These are phyloP conservation scores for Ophion slaviceki DNA, from an alignment of 2,888 invertebrate species.

Conservation along the genomic window DNA sequence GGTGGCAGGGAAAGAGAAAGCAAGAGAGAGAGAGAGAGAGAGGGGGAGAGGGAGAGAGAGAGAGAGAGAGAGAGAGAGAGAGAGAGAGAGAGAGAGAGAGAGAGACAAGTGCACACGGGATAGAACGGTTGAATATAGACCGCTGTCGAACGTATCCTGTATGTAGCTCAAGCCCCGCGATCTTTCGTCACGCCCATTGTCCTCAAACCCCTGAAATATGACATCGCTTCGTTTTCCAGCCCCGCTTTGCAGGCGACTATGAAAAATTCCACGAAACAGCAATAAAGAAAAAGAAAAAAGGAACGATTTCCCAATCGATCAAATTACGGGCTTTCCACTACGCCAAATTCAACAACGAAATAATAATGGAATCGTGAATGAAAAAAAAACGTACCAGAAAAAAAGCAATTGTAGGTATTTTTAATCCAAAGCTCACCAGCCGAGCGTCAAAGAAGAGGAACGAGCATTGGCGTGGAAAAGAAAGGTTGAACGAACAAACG, in stretches of 20 bases:
- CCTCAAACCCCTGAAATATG: constrained; percentile 46
- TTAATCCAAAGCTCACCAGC: not conserved
- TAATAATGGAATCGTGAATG: not conserved
- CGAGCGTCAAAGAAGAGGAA: not conserved
- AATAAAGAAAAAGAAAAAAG: not conserved
- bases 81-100: constrained; percentile 31
- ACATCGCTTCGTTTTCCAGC: constrained; percentile 13
- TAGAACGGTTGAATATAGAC: constrained; percentile 10
- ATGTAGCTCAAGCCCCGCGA: constrained; percentile 35
- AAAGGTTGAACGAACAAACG: constrained; percentile 23
- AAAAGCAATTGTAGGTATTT: not conserved
- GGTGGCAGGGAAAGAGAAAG: constrained; percentile 52
- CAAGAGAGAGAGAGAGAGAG: constrained; percentile 20
- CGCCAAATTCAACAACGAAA: not conserved
- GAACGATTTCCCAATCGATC: constrained; percentile 54
- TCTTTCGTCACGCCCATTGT: constrained; percentile 59
- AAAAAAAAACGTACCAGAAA: not conserved
- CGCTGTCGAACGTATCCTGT: constrained; percentile 30
- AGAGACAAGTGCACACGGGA: not conserved
- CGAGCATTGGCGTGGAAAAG: not conserved
- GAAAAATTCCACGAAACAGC: constrained; percentile 10
- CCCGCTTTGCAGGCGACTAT: not conserved
- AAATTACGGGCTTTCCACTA: constrained; percentile 6
- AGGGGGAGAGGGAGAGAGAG: constrained; percentile 29
- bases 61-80: constrained; percentile 40